Base-by-base conservation (phyloP, 2,888 invertebrate genomes). In the Acrobasis repandana region DNA sequence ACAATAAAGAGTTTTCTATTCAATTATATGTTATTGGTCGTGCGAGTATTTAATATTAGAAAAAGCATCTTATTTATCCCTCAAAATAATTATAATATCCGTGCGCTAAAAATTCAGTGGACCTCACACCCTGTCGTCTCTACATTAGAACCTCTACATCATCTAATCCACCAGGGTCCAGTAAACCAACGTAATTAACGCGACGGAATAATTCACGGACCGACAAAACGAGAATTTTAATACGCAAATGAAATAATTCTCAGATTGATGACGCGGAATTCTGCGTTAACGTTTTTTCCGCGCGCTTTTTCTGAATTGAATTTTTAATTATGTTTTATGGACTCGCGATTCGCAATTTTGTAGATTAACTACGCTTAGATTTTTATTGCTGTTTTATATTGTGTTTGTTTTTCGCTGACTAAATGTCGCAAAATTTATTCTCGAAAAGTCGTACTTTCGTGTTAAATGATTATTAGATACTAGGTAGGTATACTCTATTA, bases 321-420 rank as follows among this genome's bases (percentile, higher is more conserved):
- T 86, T 91, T 90, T 91, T 92, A 91, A 92, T 92, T 90, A 88
- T 88, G 85, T 86, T 91, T 90, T 89, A 90, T 85, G 88, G 85
- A 76, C 84, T 80, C 78, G 82, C 86, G 88, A 86, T 85, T 87
- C 80, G 86, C 89, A 89, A 92, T 92, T 89, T 84, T 75, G 80
- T 68, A 78, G 81, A 90, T 90, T 90, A 91, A 89, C 87, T 86
- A 83, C 82, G 76, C 82, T 85, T 82, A 70, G 65, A 72, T 69
- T 75, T 75, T 74, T 75, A 52, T 52, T 14, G 16, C 47, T 11
- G 61, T 67, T 78, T 73, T 74, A 71, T 74, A 67, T 68, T 64
- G 66, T 69, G 58, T 60, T 65, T 72, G 65, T 74, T 69, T 74
- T 69, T 73, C 56, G 66, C 76, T 49, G 38, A 50, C 5, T 10